Conservation (phyloP, 2,113 vertebrate species). For the Neotragus pygmaeus region DNA sequence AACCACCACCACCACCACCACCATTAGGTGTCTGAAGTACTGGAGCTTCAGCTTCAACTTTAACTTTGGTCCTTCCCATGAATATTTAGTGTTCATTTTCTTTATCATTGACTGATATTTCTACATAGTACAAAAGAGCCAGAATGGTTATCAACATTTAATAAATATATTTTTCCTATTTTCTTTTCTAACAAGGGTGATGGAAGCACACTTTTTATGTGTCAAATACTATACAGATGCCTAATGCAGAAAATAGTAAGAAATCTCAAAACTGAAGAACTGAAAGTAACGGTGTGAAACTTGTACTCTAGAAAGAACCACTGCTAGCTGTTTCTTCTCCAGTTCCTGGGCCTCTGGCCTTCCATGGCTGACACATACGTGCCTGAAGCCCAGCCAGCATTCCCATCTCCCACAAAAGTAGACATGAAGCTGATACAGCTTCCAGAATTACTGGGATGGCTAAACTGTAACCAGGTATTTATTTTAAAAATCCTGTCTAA, state of each 20-base stretch:
- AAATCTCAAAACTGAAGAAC: neutral
- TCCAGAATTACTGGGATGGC: neutral
- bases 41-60: neutral
- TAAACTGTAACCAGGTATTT: neutral
- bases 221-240: neutral
- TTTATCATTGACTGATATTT: neutral
- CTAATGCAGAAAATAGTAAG: neutral
- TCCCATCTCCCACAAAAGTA: neutral
- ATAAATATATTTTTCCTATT: neutral
- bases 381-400: neutral
- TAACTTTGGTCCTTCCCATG: neutral
- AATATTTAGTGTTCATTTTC: neutral
- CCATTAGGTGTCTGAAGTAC: neutral
- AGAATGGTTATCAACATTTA: neutral
- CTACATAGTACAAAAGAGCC: neutral
- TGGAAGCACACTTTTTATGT: neutral
- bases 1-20: neutral
- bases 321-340: no score
- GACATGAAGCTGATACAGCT: neutral
- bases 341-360: neutral
- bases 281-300: neutral
- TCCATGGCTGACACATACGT: accelerated
- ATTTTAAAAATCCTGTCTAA: neutral
- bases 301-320: neutral
- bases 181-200: neutral